Evolutionary conservation across 2,888 invertebrate species (phyloP).

Genomic region (Drosophila monieri): DNA sequence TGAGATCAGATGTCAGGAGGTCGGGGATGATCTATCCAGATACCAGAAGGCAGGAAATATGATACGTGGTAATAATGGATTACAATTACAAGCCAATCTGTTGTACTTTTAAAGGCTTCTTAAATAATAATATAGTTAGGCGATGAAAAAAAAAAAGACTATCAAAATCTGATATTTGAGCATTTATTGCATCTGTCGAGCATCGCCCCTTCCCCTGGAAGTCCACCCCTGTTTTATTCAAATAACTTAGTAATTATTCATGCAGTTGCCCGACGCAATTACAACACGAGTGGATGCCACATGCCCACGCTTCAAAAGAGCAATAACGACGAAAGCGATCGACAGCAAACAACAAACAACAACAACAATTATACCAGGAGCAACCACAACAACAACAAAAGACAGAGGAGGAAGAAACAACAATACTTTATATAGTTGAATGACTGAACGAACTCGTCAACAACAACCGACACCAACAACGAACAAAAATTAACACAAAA

Average conservation of each 20-base stretch:
- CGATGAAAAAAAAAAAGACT: neutral
- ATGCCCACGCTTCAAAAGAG: constrained; percentile 70
- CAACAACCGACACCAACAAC: constrained; percentile 66
- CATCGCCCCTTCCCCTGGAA: neutral
- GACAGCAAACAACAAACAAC: constrained; percentile 35
- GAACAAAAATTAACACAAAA: constrained; percentile 77
- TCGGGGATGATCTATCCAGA: neutral
- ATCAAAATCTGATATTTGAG: constrained; percentile 4
- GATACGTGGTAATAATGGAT: neutral
- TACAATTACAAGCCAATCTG: neutral
- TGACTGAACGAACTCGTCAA: constrained; percentile 78
- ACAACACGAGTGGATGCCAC: constrained; percentile 77
- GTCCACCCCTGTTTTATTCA: constrained; percentile 22
- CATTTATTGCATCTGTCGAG: neutral
- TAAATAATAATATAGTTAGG: neutral
- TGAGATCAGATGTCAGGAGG: constrained; percentile 1
- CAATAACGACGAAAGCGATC: constrained; percentile 16
- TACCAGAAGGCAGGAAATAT: neutral
- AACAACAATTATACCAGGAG: constrained; percentile 65
- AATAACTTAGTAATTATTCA: constrained; percentile 78
- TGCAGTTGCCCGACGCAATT: constrained; percentile 75
- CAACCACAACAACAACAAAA: constrained; percentile 14
- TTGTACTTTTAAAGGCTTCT: neutral
- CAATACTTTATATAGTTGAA: constrained; percentile 78
- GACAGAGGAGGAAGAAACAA: constrained; percentile 58